A percentile compares a stretch with the other conserved stretches of the same genome.
These are phyloP conservation scores for Parnassius orleans DNA, from an alignment of 2,888 invertebrate genomes.

Conservation along the genomic window DNA sequence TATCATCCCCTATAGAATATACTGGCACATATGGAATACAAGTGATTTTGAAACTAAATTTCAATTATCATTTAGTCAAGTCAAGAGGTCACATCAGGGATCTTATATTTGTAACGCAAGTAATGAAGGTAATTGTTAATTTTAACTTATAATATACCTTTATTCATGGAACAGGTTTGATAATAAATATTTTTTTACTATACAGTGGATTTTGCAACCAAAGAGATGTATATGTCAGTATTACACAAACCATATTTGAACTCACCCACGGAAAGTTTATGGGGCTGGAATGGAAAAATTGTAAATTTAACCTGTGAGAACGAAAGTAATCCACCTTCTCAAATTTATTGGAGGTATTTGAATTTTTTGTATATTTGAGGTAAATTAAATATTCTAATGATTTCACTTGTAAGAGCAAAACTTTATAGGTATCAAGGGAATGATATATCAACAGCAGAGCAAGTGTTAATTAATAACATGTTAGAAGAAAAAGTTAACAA, in stretches of 20 bases:
- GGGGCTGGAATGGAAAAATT: conserved; percentile 58
- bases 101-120: conserved; percentile 58
- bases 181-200: background rate
- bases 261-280: conserved; percentile 41
- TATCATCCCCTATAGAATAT: conserved; percentile 29
- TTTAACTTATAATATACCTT: no score
- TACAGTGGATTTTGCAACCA: conserved; percentile 43
- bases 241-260: conserved; percentile 56
- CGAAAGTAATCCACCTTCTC: conserved; percentile 55
- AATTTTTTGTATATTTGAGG: background rate
- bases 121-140: conserved; percentile 51
- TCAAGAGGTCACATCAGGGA: conserved; percentile 48
- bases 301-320: conserved; percentile 57
- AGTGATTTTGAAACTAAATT: conserved; percentile 41
- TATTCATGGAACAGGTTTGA: no score
- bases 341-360: conserved; percentile 60
- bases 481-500: conserved; percentile 34
- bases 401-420: background rate
- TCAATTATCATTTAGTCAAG: conserved; percentile 43
- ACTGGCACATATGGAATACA: conserved; percentile 32
- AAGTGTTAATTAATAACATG: conserved; percentile 42
- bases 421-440: conserved; percentile 42
- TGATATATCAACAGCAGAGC: conserved; percentile 37
- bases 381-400: background rate
- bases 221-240: conserved; percentile 52